phyloP scores from a whole-genome alignment of 2,113 vertebrate species.

The Pteronura brasiliensis region DNA sequence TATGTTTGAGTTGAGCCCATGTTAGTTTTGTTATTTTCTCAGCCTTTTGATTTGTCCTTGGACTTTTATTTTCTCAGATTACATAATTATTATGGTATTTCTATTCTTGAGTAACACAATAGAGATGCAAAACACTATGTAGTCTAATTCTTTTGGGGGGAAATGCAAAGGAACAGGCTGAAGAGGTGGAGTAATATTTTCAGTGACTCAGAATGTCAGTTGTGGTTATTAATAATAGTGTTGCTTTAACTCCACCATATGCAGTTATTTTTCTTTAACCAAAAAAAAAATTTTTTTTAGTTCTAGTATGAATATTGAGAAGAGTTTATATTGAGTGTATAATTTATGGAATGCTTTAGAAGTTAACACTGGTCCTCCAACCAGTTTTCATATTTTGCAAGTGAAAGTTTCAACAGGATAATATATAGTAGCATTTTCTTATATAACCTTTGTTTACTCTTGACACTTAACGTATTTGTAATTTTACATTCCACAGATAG shows the following conservation, averaged over 20 bases:
- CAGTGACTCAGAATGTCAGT: background rate
- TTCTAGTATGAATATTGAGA: background rate
- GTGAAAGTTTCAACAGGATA: background rate
- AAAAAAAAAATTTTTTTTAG: constrained; percentile 4
- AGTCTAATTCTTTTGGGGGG: background rate
- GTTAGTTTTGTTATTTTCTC: background rate
- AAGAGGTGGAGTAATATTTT: background rate
- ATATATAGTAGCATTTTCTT: background rate
- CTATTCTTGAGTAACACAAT: background rate
- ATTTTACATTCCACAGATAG: background rate
- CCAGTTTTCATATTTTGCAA: background rate
- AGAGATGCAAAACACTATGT: background rate
- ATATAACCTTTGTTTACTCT: background rate
- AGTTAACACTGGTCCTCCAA: background rate
- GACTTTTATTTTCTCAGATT: background rate
- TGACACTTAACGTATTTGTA: background rate
- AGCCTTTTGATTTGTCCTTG: background rate
- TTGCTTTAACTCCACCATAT: background rate
- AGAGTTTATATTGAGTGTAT: background rate
- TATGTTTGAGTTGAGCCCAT: background rate
- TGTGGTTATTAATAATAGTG: constrained; percentile 32
- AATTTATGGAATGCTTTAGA: background rate
- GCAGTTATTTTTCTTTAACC: constrained; percentile 30
- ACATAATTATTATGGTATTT: constrained; percentile 6
- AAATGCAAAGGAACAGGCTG: background rate